Base-by-base conservation (phyloP, 2,113 vertebrate genomes). In the Vidua macroura region DNA sequence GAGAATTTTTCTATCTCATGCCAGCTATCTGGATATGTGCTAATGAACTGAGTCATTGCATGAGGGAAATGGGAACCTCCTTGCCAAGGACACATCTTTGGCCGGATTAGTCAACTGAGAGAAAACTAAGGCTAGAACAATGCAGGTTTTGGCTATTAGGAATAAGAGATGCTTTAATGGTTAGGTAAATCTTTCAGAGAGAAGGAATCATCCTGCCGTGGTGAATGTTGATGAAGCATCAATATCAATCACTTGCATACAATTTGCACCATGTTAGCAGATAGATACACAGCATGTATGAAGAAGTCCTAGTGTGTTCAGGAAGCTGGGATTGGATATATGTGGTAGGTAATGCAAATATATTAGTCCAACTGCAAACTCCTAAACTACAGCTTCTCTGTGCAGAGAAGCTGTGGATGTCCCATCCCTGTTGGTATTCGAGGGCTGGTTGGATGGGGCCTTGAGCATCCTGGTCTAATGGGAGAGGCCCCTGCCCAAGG, bases 31-130 rank as follows among this genome's bases (percentile, higher is more conserved):
- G 82, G 63, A 58, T 67, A 56, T n/a, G 48, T 74, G 70, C 69
- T 92, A 93, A 95, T 76, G 82, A 78, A 48, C 60, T 80, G 63
- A 95, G 72, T 94, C 91, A 96, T 43, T 77, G 67, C 77, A 89
- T 0, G 0, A 90, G 82, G 82, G 91, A 95, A 91, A 94, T 5
- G 35, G 67, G 70, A 91, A 68, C 13, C 75, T 92, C 63, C 75
- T 70, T 94, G 87, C 82, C 94, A 95, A 94, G 93, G 56, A 83
- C 48, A 85, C 63, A 53, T 91, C 84, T 60, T 88, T 91, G 84
- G 75, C 70, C 5, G 13, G 43, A 76, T 74, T 48, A 93, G 59
- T 63, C 52, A 91, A 59, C 48, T 18, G 56, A 84, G 51, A 35
- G 35, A 89, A 89, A 89, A 72, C 53, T 82, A 72, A 83, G 35